Conservation (phyloP, 1,140 invertebrate genomes). For the Dermatophagoides farinae region DNA sequence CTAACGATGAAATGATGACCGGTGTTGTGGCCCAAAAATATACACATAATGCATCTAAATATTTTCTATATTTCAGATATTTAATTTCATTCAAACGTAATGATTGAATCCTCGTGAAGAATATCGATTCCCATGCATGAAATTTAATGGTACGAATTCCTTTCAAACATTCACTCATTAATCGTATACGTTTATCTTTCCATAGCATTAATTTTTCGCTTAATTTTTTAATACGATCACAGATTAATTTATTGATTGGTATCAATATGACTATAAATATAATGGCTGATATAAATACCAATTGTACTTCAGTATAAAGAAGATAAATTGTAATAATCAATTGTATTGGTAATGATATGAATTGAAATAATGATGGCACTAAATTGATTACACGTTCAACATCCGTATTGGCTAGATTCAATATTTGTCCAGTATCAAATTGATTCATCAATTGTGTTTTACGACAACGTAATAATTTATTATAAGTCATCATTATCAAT, state of each 20-base stretch:
- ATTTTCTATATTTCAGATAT: conserved; percentile 43
- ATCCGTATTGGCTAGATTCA: conserved; percentile 94
- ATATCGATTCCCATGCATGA: conserved; percentile 79
- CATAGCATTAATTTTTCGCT: conserved; percentile 70
- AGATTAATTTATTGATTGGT: conserved; percentile 78
- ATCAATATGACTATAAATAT: conserved; percentile 66
- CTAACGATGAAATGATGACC: conserved; percentile 73
- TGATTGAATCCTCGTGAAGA: conserved; percentile 36
- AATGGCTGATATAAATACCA: conserved; percentile 73
- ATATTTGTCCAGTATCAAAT: conserved; percentile 62
- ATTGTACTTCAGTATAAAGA: conserved; percentile 63
- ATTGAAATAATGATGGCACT: conserved; percentile 79
- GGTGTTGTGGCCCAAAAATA: conserved; percentile 99
- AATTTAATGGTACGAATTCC: conserved; percentile 78
- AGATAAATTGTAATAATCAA: conserved; percentile 56
- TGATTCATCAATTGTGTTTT: conserved; percentile 21
- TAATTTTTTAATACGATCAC: conserved; percentile 64
- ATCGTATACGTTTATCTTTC: conserved; percentile 72
- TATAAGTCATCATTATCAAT: conserved; percentile 61
- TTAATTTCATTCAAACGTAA: conserved; percentile 39
- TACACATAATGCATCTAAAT: conserved; percentile 92
- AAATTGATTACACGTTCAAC: conserved; percentile 83
- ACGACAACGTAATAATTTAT: conserved; percentile 47
- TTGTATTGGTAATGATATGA: conserved; percentile 89
- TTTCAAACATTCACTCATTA: conserved; percentile 65